Base-by-base conservation (phyloP, 1,140 invertebrate species). In the Danaus plexippus region DNA sequence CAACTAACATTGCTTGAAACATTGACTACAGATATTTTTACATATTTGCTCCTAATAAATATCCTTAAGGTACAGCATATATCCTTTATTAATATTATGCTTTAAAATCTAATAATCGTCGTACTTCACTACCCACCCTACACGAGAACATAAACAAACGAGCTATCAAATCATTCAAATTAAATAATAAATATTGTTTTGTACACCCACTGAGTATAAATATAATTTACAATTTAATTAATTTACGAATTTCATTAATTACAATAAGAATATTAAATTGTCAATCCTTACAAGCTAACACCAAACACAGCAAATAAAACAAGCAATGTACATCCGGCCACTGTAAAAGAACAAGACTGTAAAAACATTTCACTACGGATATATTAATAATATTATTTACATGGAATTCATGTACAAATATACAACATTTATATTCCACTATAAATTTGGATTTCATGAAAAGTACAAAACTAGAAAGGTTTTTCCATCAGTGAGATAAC, bases 241-340 rank as follows among this genome's bases (percentile, higher is more conserved):
- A 48, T 48, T 4, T 32, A 32, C 22, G 22, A 18, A 48, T 48
- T 1, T 48, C 11, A 15, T 32, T 32, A 32, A 32, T 32, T 51
- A 57, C 18, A 42, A 49, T 54, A 52, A 32, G 32, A 52, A 44
- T 51, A 54, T 52, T 58, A 63, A 44, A 32, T 32, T 8, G 22
- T 32, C 22, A 8, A 32, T 49, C 52, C 55, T 50, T 61, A 52
- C 61, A 50, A 9, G 11, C 71, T 75, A 80, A 83, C 80, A 83
- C 63, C 80, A 80, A 83, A 83, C 76, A 80, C 69, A 46, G 77
- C 77, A 80, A 83, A 63, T 62, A 66, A 79, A 59, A 55, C 64
- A 50, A 71, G 71, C 72, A 49, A 59, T 74, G 65, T 80, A 79
- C 77, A 80, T 57, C 67, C 76, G 61, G 75, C 77, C 9, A 57